Base-by-base conservation (phyloP, 2,888 invertebrate genomes). In the Lasioglossum pauxillum region DNA sequence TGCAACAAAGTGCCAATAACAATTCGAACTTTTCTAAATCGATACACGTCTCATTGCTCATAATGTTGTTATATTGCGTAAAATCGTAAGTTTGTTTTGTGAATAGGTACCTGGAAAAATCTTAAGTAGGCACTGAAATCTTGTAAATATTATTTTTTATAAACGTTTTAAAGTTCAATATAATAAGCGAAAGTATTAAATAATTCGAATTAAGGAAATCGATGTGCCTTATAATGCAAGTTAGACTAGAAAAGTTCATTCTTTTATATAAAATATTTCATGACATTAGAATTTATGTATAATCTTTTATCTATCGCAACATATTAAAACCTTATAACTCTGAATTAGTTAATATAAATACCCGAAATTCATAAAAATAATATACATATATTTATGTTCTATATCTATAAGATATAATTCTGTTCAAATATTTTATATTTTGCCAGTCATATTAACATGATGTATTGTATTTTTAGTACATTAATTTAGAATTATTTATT, bases 81-180 rank as follows among this genome's bases (percentile, higher is more conserved):
- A 83, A 74, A 80, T 75, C 31, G 69, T 83, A 84, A 78, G 75
- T n/a, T 81, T 78, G 64, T 80, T 78, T 73, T 79, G 23, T 64
- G 44, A 75, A 83, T 83, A 83, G 78, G 87, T 89, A 89, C 85
- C 87, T 89, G 89, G 78, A 78, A 86, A 88, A 78, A 74, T 75
- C 75, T 83, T 82, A 83, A 73, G n/a, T 81, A 72, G 57, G 64
- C 69, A 73, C 71, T 82, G 75, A 83, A 49, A 80, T 75, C 76
- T 38, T 84, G 74, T 82, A 83, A 80, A 87, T 85, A 85, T 83
- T 76, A 80, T 57, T 83, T 75, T 38, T 78, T 78, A 80, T 38
- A 69, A 76, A 73, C 49, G 14, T 49, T 46, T 72, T 78, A 72
- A 31, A 60, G 16, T 71, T 75, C 38, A 35, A 23, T 49, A 67